Base-by-base conservation (phyloP, 2,113 vertebrate species). In the Cyanocitta stelleri region DNA sequence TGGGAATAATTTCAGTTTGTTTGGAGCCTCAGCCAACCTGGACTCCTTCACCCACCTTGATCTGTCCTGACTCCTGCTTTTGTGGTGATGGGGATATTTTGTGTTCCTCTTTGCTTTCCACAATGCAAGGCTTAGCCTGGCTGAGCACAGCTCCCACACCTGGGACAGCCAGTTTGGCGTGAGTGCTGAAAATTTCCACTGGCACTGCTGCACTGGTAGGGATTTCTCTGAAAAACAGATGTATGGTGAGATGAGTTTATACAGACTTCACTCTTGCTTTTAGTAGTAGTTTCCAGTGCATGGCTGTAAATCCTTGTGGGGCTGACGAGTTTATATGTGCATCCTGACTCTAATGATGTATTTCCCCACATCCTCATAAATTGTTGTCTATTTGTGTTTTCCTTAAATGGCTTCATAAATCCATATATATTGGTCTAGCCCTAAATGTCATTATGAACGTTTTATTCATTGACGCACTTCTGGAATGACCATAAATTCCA, bases 401-500 rank as follows among this genome's bases (percentile, higher is more conserved):
- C 76, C 75, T 91, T 92, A 88, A 96, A 91, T 81, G 68, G 54
- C 59, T 95, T 94, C 91, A 93, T 97, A 95, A 95, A 97, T 88
- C 93, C 68, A 67, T 96, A 84, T 89, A 54, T 94, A 94, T 91
- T 58, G 68, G 66, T 72, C 74, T 91, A 81, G 51, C 67, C 71
- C 63, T 92, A 84, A 96, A 97, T 84, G 89, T 87, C 79, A 93
- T 94, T 87, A 89, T 73, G 61, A 88, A 68, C 32, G 0, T 85
- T 93, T 95, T 95, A 96, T 90, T 96, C 76, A 81, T 58, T 93
- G 82, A 37, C 4, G 27, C 59, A 72, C 41, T 89, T 89, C 76
- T 87, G 69, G 67, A 94, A 69, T 1, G 1, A 39, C 78, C 46
- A 16, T 96, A 94, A 94, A 95, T 86, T 86, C 67, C 67, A 51